A percentile compares a stretch with the other conserved stretches of the same genome.
Evolutionary conservation across 2,113 vertebrate genomes (phyloP).

Genomic region (Synodontis membranacea): DNA sequence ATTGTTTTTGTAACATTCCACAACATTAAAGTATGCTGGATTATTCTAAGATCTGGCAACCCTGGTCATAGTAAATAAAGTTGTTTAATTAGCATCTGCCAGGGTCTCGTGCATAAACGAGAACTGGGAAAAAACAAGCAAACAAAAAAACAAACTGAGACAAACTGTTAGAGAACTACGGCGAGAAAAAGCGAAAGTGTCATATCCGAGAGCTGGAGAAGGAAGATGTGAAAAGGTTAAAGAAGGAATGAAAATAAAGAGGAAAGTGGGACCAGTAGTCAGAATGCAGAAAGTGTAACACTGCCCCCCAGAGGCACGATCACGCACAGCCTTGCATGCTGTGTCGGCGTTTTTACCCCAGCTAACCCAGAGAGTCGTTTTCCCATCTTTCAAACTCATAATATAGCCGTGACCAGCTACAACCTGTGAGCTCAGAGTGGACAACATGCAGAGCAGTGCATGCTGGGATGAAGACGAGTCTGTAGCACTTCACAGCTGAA

Average conservation of each 20-base stretch:
- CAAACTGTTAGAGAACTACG: not conserved
- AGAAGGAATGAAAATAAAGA: not conserved
- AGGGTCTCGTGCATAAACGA: not conserved
- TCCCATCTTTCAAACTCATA: not conserved
- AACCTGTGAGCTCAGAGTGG: not conserved
- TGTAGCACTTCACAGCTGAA: not conserved
- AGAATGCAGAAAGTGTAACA: slow-evolving; percentile 16
- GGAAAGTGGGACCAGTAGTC: not conserved
- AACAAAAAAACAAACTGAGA: too few species aligned
- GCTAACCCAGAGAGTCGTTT: not conserved
- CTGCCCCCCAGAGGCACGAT: not conserved
- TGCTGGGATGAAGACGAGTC: slow-evolving; percentile 8
- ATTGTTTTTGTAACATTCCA: not conserved
- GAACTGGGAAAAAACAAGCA: not conserved
- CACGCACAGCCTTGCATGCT: not conserved
- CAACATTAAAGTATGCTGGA: not conserved
- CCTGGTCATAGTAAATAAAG: not conserved
- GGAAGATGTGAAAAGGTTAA: not conserved
- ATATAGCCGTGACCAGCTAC: not conserved
- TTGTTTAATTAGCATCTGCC: not conserved
- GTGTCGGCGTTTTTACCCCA: not conserved
- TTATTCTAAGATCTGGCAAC: not conserved
- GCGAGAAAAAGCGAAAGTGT: not conserved
- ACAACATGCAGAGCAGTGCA: not conserved
- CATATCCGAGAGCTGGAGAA: not conserved